Base-by-base conservation (phyloP, 2,888 invertebrate genomes). In the Pardosa pseudoannulata region DNA sequence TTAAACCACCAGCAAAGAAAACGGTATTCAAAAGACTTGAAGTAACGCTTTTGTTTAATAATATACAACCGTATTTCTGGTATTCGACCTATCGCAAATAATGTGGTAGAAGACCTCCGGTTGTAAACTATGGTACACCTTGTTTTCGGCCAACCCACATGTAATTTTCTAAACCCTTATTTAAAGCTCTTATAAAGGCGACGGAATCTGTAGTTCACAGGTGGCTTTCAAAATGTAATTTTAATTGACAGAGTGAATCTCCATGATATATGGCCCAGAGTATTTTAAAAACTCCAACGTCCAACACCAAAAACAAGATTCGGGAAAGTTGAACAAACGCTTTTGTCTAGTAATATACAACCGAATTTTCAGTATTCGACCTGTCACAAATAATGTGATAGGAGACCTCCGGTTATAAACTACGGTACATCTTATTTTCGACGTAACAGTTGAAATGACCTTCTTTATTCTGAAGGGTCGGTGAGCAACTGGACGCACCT, bases 361-460 rank as follows among this genome's bases (percentile, higher is more conserved):
- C 56, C 16, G 56, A 23, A 56, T 23, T 56, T 23, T 23, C 16
- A 11, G 56, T 6, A 56, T 56, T 56, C 56, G 3, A 16, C 56
- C n/a, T 3, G 23, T 56, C 56, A 56, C 56, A 56, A 56, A 56
- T 56, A 56, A 23, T 23, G 19, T 56, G 56, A 56, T 56, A 23
- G 56, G 23, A 23, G 56, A 56, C 56, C 56, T 56, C 56, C 19
- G 56, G 56, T 56, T 23, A n/a, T n/a, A 56, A 56, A 56, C 1
- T 56, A 56, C 56, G 56, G 56, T 56, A 2, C 23, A 16, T 65
- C 31, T 31, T 29, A 16, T 46, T 36, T 82, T 72, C 36, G 36
- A 83, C 78, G 78, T 73, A 83, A 83, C 83, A 82, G 76, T 83
- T 83, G 78, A 72, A 71, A 73, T 76, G 76, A 83, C 83, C 81